phyloP scores from a whole-genome alignment of 2,888 invertebrate genomes.

The Thera obeliscata region DNA sequence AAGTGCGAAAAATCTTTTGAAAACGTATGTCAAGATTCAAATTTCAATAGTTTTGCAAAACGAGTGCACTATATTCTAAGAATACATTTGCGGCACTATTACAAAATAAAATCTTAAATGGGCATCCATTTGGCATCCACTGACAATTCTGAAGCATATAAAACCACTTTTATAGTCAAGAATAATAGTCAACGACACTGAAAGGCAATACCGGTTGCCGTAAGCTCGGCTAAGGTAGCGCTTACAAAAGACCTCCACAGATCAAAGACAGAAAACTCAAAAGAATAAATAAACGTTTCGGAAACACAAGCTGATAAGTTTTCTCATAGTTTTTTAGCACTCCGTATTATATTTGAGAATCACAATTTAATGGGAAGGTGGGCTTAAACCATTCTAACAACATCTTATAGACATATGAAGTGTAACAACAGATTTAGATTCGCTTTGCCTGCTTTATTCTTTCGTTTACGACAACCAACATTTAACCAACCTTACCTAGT shows the following conservation, averaged over 20 bases:
- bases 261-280: slow-evolving; percentile 11
- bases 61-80: background rate
- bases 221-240: slow-evolving; percentile 1
- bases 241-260: slow-evolving; percentile 7
- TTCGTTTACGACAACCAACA: slow-evolving; percentile 23
- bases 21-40: slow-evolving; percentile 4
- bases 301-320: background rate
- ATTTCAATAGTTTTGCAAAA: background rate
- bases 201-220: slow-evolving; percentile 6
- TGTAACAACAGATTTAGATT: slow-evolving; percentile 62
- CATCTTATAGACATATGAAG: slow-evolving; percentile 66
- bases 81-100: background rate
- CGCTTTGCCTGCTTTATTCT: slow-evolving; percentile 28
- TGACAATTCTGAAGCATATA: background rate
- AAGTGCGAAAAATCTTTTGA: slow-evolving; percentile 30
- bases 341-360: slow-evolving; percentile 34
- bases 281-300: background rate
- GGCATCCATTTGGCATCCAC: too few relatives aligned
- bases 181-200: slow-evolving; percentile 5
- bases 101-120: too few relatives aligned
- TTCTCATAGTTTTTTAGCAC: slow-evolving; percentile 24
- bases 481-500: slow-evolving; percentile 40
- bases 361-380: slow-evolving; percentile 40
- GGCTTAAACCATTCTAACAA: slow-evolving; percentile 59
- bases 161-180: background rate